Base-by-base conservation (phyloP, 2,797 vertebrate species). In the Delichon dasypus region DNA sequence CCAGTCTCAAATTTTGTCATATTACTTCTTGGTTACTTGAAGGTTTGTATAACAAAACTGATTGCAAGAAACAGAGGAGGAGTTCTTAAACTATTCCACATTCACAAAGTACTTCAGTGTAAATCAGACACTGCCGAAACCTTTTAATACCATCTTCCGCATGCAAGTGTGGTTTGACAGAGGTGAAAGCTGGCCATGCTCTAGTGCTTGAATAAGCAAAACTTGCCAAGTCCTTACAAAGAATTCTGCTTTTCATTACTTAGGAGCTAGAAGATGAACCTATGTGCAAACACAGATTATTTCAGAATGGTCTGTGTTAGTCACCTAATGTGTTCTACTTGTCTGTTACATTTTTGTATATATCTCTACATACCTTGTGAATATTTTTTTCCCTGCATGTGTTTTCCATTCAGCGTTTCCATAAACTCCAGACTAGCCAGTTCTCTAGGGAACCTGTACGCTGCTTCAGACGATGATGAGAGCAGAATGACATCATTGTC, bases 381-480 rank as follows among this genome's bases (percentile, higher is more conserved):
- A 67, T 92, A 84, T 19, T 96, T 85, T 94, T 83, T 81, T 42
- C 18, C 94, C 94, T 85, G 8, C 97, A 90, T 98, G 79, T 98
- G 96, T 98, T 97, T 98, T 90, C 97, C 91, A 78, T 96, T 94
- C 97, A 98, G 98, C 97, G 88, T 98, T 96, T 98, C 98, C 96
- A 97, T 99, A 96, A 98, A 98, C 98, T 98, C 99, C 81, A 98
- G 99, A 95, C 98, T 99, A 98, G 98, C 99, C 98, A 98, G 97
- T 98, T 99, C 99, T 80, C 98, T 99, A 96, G 98, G 98, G 90
- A 99, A 99, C 98, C 98, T 99, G 95, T 98, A 98, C 29, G 96
- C 96, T 47, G 97, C 97, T 42, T 94, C 98, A 26, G 94, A 98
- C 55, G 98, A 98, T 80, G 96, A 98, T 66, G 98, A 98, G 85